These are phyloP conservation scores for Drosophila merina DNA, from an alignment of 2,888 invertebrate genomes.

Conservation along the genomic window DNA sequence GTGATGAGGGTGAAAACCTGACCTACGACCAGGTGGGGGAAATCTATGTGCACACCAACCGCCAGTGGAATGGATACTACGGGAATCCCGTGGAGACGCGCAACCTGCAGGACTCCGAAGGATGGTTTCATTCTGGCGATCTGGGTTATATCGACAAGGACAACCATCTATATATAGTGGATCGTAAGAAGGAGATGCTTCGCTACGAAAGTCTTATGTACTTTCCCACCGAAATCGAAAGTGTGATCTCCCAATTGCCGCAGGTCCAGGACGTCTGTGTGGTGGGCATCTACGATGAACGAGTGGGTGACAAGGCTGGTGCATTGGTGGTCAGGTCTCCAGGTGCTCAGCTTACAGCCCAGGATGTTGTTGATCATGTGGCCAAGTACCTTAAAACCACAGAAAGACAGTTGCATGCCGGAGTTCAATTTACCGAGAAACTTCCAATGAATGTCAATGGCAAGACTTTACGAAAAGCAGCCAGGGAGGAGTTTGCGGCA, in stretches of 20 bases:
- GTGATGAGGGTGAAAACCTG: slow-evolving; percentile 62
- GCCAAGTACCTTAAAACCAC: slow-evolving; percentile 46
- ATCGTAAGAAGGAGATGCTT: slow-evolving; percentile 81
- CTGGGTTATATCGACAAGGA: slow-evolving; percentile 81
- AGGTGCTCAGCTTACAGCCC: slow-evolving; percentile 48
- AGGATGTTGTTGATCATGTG: slow-evolving; percentile 60
- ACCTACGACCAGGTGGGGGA: slow-evolving; percentile 73
- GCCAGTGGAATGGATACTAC: slow-evolving; percentile 78
- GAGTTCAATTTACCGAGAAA: slow-evolving; percentile 70
- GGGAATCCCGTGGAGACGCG: slow-evolving; percentile 68
- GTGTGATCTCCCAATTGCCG: slow-evolving; percentile 60
- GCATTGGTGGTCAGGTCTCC: slow-evolving; percentile 67
- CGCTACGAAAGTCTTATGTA: slow-evolving; percentile 75
- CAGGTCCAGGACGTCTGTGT: slow-evolving; percentile 76
- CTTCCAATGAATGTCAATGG: slow-evolving; percentile 74
- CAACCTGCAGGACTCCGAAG: slow-evolving; percentile 65
- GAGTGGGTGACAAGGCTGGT: slow-evolving; percentile 68
- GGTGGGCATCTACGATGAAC: slow-evolving; percentile 72
- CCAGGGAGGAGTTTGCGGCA: slow-evolving; percentile 52
- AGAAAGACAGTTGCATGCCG: slow-evolving; percentile 73
- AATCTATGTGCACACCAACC: slow-evolving; percentile 59
- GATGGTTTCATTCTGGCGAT: slow-evolving; percentile 81
- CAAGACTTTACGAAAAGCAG: slow-evolving; percentile 62
- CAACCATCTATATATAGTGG: slow-evolving; percentile 73
- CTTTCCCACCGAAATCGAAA: slow-evolving; percentile 80